Base-by-base conservation (phyloP, 2,113 vertebrate species). In the Empidonax traillii region DNA sequence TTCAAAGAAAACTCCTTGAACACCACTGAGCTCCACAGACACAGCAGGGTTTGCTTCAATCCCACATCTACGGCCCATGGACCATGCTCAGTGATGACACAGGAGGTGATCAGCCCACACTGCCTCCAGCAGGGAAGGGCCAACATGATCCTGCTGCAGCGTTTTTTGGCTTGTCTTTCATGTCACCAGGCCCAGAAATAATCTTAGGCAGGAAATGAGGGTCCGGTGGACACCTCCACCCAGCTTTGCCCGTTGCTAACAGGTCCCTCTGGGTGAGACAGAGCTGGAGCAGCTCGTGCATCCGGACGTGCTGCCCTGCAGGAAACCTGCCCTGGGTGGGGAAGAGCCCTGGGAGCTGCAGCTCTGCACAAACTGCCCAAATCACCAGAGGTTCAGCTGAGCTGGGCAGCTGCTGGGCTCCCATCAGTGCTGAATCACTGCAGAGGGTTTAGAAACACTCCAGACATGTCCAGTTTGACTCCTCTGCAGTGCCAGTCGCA, bases 1-100 rank as follows among this genome's bases (percentile, higher is more conserved):
- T 68, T 76, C 19, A 14, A 44, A 58, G 35, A 41, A 24, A 72
- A 6, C 68, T 76, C 58, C 44, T 4, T 22, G 43, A 24, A 28
- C 13, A 66, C 9, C 63, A 30, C 21, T 6, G 59, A 87, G 24
- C 51, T 56, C 53, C 61, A 41, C 47, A 47, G 35, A 33, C 14
- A 14, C 3, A 35, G 33, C 66, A 79, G 43, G 0, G 1, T 22
- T 46, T 5, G 2, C 9, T 46, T 58, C 33, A 25, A 47, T 33
- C 62, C 21, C 69, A 30, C 2, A 7, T 0, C n/a, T 41, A 2
- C 8, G 44, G 31, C 35, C n/a, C 80, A n/a, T 41, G 46, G 76
- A 14, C 39, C 1, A 0, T 2, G 33, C 5, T 49, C 52, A 3
- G 1, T 41, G 51, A 46, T 66, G 20, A n/a, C 28, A 20, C 2